Evolutionary conservation across 2,888 invertebrate species (phyloP).

Genomic region (Drosophila percnosoma): DNA sequence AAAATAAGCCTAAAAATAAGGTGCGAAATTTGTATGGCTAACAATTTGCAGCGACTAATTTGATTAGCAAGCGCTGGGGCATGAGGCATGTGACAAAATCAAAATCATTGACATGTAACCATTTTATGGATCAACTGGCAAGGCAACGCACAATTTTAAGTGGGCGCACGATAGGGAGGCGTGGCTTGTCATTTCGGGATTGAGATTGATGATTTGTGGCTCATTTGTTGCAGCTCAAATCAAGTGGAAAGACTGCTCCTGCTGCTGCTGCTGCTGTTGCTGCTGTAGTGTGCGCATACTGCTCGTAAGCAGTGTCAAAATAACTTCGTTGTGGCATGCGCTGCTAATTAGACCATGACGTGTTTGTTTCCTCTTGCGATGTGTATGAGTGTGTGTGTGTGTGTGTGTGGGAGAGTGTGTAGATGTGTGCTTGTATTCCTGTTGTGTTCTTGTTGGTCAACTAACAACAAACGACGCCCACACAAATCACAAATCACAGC

Average conservation of each 20-base stretch:
- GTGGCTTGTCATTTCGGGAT: conserved; percentile 5
- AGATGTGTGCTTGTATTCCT: not conserved
- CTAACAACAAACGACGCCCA: conserved; percentile 35
- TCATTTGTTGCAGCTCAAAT: conserved; percentile 36
- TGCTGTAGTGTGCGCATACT: conserved; percentile 50
- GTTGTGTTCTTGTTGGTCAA: conserved; percentile 19
- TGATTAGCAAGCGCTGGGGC: conserved; percentile 22
- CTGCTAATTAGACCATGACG: conserved; percentile 71
- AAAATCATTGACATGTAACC: conserved; percentile 69
- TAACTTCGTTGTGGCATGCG: conserved; percentile 58
- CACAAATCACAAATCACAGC: conserved; percentile 62
- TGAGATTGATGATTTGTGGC: conserved; percentile 38
- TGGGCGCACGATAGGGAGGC: not conserved
- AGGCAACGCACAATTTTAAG: conserved; percentile 15
- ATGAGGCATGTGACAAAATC: conserved; percentile 21
- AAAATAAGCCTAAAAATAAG: conserved; percentile 4
- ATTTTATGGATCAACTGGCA: conserved; percentile 69
- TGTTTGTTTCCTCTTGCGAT: conserved; percentile 35
- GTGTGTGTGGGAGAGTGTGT: not conserved
- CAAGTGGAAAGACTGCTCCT: conserved; percentile 59
- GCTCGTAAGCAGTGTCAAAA: conserved; percentile 43
- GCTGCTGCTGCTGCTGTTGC: conserved; percentile 1
- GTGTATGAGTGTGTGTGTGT: not conserved
- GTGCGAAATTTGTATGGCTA: conserved; percentile 8
- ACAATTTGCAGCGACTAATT: conserved; percentile 35